Evolutionary conservation across 2,797 vertebrate species (phyloP).

Genomic region (Acanthornis magna): DNA sequence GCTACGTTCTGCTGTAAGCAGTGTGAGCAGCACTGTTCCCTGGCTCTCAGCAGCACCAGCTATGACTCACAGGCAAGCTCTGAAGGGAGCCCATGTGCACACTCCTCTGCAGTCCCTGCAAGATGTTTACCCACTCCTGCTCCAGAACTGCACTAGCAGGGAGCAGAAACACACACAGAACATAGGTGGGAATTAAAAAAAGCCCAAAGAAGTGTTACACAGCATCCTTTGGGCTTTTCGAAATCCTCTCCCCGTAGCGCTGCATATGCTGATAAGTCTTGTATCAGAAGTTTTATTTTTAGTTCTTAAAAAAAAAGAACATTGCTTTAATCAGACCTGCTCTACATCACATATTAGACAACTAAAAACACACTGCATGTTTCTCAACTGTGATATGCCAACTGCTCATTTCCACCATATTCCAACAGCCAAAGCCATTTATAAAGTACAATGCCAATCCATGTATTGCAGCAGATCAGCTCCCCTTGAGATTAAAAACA

Average conservation of each 20-base stretch:
- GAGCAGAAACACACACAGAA: background rate
- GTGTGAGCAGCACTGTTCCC: background rate
- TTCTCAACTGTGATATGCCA: background rate
- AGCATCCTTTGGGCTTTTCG: background rate
- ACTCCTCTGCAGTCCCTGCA: conserved; percentile 59
- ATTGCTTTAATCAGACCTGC: background rate
- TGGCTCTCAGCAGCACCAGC: background rate
- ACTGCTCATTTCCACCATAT: background rate
- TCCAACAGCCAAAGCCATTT: background rate
- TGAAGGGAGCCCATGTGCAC: conserved; percentile 44
- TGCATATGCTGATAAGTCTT: background rate
- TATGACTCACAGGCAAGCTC: conserved; percentile 40
- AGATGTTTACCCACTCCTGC: conserved; percentile 18
- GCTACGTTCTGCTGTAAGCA: background rate
- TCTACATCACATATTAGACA: background rate
- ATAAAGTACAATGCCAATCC: background rate
- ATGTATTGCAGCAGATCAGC: background rate
- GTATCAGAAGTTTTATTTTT: background rate
- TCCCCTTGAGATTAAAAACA: background rate
- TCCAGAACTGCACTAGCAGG: background rate
- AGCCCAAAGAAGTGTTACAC: background rate
- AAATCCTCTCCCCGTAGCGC: background rate
- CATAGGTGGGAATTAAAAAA: background rate
- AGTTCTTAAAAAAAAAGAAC: background rate
- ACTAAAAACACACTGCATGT: background rate